phyloP scores from a whole-genome alignment of 2,113 vertebrate species.

The Phaethornis superciliosus region DNA sequence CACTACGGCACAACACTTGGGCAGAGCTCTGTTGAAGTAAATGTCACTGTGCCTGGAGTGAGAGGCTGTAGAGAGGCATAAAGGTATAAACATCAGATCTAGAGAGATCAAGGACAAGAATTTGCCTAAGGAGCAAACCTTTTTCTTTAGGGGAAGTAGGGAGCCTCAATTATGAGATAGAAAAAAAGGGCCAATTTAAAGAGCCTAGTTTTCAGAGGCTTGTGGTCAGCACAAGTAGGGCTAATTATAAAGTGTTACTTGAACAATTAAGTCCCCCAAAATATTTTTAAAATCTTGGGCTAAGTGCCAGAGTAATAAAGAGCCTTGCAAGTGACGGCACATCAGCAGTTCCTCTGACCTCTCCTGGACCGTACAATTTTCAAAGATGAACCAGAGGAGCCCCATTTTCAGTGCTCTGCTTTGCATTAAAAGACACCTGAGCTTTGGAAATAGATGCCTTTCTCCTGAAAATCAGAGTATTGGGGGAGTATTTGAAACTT shows the following conservation, averaged over 20 bases:
- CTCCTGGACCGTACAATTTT: not conserved
- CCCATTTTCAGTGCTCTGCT: not conserved
- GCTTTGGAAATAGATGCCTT: not conserved
- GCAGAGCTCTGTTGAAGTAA: conserved; percentile 59
- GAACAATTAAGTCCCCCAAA: not conserved
- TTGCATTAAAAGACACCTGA: not conserved
- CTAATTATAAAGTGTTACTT: not conserved
- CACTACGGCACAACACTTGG: conserved; percentile 29
- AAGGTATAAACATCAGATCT: conserved; percentile 56
- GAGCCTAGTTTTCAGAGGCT: not conserved
- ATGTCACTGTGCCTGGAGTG: conserved; percentile 58
- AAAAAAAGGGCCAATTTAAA: not conserved
- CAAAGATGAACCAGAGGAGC: not conserved
- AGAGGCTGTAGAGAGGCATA: conserved; percentile 52
- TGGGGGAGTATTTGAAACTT: not conserved
- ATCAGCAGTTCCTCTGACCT: not conserved
- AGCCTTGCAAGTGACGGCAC: not conserved
- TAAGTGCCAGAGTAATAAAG: not conserved
- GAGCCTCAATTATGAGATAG: not conserved
- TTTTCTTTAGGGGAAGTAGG: conserved; percentile 38
- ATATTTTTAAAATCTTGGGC: not conserved
- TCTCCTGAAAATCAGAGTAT: not conserved
- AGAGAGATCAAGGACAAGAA: conserved; percentile 51
- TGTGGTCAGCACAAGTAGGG: not conserved
- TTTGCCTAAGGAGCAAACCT: conserved; percentile 45